Conservation (phyloP, 2,113 vertebrate species). For the Grus americana region DNA sequence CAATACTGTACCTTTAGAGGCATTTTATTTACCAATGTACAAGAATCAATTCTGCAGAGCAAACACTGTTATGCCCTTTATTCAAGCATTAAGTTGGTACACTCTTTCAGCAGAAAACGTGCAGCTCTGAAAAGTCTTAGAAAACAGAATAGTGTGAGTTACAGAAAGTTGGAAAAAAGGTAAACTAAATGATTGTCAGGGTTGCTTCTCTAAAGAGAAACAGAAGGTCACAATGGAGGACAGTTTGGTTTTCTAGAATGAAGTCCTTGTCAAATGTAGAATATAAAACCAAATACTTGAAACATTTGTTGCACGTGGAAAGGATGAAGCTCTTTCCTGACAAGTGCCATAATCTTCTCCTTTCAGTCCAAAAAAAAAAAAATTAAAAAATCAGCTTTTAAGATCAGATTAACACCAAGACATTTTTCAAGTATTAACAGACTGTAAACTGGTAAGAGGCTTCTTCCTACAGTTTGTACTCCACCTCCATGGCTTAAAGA, state of each 20-base stretch:
- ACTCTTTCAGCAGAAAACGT: not conserved
- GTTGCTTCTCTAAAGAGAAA: not conserved
- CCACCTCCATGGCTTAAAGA: not conserved
- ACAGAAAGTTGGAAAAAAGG: not conserved
- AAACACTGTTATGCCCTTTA: not conserved
- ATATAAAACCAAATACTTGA: slow-evolving; percentile 1
- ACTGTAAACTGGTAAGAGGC: not conserved
- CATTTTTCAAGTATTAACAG: not conserved
- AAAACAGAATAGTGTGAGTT: not conserved
- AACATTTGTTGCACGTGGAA: not conserved
- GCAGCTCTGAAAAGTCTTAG: not conserved
- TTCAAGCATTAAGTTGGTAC: not conserved
- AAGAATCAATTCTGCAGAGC: not conserved
- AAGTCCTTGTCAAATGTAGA: slow-evolving; percentile 14
- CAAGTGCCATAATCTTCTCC: not conserved
- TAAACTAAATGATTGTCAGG: not conserved
- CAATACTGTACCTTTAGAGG: slow-evolving; percentile 33
- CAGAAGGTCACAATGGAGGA: not conserved
- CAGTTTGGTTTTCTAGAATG: not conserved
- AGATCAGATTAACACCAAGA: not conserved
- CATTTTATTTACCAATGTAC: slow-evolving; percentile 27
- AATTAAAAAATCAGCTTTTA: not conserved
- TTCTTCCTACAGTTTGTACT: not conserved
- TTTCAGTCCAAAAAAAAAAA: not conserved
- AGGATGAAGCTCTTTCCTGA: not conserved